Base-by-base conservation (phyloP, 2,888 invertebrate species). In the Zele albiditarsus region DNA sequence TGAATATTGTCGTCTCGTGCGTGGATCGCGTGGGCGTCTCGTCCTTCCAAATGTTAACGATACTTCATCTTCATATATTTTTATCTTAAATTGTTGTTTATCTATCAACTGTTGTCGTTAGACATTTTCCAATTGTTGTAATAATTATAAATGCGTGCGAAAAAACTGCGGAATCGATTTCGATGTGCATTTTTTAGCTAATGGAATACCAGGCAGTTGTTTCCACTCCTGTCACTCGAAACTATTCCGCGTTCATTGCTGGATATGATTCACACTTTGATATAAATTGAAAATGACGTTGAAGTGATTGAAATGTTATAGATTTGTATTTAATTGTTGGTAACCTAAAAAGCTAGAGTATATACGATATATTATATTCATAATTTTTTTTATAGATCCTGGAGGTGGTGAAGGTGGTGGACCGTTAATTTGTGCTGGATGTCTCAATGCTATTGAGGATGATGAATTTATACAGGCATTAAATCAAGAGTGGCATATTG, bases 401-500 rank as follows among this genome's bases (percentile, higher is more conserved):
- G 87, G 83, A 67, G 80, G 80, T 72, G 83, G 81, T 28, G 85
- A 87, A 77, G 78, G 80, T 42, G 82, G 82, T 74, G 86, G 84
- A 79, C 82, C 83, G 49, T 84, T 86, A 70, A 87, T 90, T 75
- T 95, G 95, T 88, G 93, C 95, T 28, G 94, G 95, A 71, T 95
- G 95, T 89, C 90, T 95, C 80, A 95, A 95, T 86, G 90, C 92
- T 67, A 92, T 95, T 53, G 93, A 94, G 20, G 94, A 94, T 81
- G 94, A 94, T 82, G 95, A 96, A 86, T 95, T 94, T 87, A 93
- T 96, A 76, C 94, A 94, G 78, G 96, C 96, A 14, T 91, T 96
- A 79, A 94, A 93, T 79, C 95, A 96, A 87, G 94, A 95, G 88
- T 97, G 96, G 96, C 97, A 97, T 88, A 93, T 94, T 88, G 96